Evolutionary conservation across 2,888 invertebrate species (phyloP).

Genomic region (Apodemia zela): DNA sequence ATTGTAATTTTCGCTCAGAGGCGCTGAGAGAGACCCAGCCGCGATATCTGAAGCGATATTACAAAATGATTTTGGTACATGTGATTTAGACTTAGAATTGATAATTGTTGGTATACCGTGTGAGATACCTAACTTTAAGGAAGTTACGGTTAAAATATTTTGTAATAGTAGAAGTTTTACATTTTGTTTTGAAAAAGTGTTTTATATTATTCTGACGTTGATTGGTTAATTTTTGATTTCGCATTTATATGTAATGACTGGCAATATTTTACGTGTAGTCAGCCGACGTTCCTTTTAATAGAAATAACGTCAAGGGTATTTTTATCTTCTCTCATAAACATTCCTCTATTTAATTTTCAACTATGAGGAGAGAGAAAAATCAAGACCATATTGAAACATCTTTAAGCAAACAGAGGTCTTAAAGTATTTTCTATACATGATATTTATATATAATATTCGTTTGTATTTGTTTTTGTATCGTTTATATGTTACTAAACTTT

Average conservation of each 20-base stretch:
- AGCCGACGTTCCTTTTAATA: not conserved
- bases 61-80: constrained; percentile 39
- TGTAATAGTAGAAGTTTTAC: constrained; percentile 40
- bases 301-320: constrained; percentile 29
- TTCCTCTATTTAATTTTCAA: constrained; percentile 40
- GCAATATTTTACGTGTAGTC: constrained; percentile 8
- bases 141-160: constrained; percentile 33
- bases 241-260: constrained; percentile 54
- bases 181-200: constrained; percentile 40
- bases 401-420: not conserved
- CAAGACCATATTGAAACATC: not conserved
- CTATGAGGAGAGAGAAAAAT: constrained; percentile 13
- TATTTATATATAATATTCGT: constrained; percentile 11
- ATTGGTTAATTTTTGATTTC: constrained; percentile 45
- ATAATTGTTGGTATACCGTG: constrained; percentile 34
- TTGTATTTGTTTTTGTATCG: constrained; percentile 9
- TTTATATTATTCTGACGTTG: constrained; percentile 56
- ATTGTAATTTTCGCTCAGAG: constrained; percentile 25
- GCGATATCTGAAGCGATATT: constrained; percentile 28
- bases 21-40: constrained; percentile 26
- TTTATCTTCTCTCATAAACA: constrained; percentile 45
- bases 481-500: not conserved
- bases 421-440: constrained; percentile 1
- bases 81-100: constrained; percentile 45
- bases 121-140: constrained; percentile 37